Base-by-base conservation (phyloP, 2,797 vertebrate species). In the Falco peregrinus region DNA sequence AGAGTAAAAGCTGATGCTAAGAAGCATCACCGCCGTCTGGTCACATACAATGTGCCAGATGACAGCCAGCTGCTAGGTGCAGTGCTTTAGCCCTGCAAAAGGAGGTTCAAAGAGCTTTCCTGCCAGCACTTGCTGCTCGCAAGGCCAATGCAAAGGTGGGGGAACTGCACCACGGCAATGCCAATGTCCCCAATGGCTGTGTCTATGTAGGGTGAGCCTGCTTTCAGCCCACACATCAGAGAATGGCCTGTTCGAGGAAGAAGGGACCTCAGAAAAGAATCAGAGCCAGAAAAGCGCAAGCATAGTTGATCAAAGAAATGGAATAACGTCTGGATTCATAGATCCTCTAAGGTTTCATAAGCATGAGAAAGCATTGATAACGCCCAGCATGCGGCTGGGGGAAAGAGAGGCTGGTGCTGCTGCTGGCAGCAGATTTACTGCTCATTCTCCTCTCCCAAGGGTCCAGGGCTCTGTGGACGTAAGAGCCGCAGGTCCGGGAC, bases 21-120 rank as follows among this genome's bases (percentile, higher is more conserved):
- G 43, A 50, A 59, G 64, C 22, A 45, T 10, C 54, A 24, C 56
- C 1, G 1, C 0, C 1, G 59, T 18, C 54, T 61, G 71, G 35
- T 35, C 18, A 5, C 31, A 5, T 11, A 9, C 17, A 9, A 15
- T 0, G 9, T 3, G 9, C 28, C 16, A 4, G 33, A 10, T 11
- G 39, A 43, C 35, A 39, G 26, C 2, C 35, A 57, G 50, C 50
- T 80, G 51, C 54, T 13, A 11, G 25, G 33, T 8, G 14, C 1
- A 6, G 39, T 11, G 56, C 45, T 68, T 25, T 2, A 68, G 50
- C 45, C 60, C 64, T 22, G 43, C 22, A 48, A 54, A 45, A 63
- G 14, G 54, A 41, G 19, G 45, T 45, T 35, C 64, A 8, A 10
- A 59, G 43, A 57, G 18, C 59, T 48, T 39, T 70, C 20, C 65